Evolutionary conservation across 2,888 invertebrate genomes (phyloP), one percentile per base, ranked within the genome.

Genomic region (Hedya salicella): DNA sequence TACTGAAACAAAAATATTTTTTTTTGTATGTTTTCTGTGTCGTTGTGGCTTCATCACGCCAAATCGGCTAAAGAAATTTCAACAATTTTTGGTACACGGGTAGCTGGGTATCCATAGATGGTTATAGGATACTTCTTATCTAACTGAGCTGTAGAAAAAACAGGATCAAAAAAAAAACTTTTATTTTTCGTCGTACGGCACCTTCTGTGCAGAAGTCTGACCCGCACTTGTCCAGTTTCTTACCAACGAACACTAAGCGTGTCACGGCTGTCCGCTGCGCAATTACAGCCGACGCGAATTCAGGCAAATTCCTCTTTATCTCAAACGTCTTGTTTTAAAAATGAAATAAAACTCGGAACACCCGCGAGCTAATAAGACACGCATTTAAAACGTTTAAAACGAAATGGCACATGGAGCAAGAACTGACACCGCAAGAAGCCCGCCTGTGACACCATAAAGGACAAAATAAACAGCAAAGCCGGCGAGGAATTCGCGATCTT

Each of bases 341-440:
- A 64, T 57, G 17, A 48, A 63, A 65, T 52, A 64, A 64, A 59
- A 65, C 46, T 68, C 64, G 52, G 73, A 72, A 79, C 81, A 80
- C 79, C 79, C 78, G 66, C 70, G 62, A 77, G 75, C 72, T 83
- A 83, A 86, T 83, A 83, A 83, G 83, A 81, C 81, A 79, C 71
- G 79, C 78, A 82, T 82, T 82, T 83, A 82, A 80, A 74, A 72
- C 73, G 75, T 76, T 82, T 78, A 81, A 83, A 81, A 77, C 75
- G 79, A 84, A 80, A 84, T 77, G 73, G 77, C 77, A 78, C 73
- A 76, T 75, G 77, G 76, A 72, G 82, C 79, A 84, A 85, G 83
- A 86, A 80, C 77, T 85, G 83, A 83, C 86, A 84, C 78, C 78
- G 83, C 83, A 88, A 81, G 79, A 80, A 81, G 82, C 83, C 74